Conservation (phyloP, 2,888 invertebrate species). For the Taenaris catops region DNA sequence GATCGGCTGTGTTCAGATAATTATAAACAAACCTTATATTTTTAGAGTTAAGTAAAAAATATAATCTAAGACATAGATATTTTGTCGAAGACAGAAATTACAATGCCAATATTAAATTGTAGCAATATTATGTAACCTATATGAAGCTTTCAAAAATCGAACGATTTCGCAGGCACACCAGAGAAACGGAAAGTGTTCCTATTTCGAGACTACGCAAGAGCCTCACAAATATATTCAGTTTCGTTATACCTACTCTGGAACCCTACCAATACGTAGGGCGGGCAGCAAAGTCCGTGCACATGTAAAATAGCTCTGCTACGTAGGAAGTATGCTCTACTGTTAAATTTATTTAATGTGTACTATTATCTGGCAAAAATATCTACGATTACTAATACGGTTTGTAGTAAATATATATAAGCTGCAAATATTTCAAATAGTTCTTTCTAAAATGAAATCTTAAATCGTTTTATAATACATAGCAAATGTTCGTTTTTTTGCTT, state of each 20-base stretch:
- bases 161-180: conserved; percentile 35
- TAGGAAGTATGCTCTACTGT: conserved; percentile 52
- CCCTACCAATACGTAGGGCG: conserved; percentile 65
- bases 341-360: neutral
- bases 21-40: too few relatives aligned
- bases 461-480: too few relatives aligned
- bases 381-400: too few relatives aligned
- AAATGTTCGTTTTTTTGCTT: too few relatives aligned
- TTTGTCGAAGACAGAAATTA: too few relatives aligned
- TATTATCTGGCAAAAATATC: too few relatives aligned
- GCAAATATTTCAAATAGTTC: too few relatives aligned
- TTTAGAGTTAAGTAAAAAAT: too few relatives aligned
- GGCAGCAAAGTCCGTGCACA: conserved; percentile 73
- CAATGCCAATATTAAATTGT: neutral
- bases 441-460: too few relatives aligned
- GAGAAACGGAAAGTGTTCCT: conserved; percentile 49
- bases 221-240: conserved; percentile 66
- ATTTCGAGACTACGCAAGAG: conserved; percentile 55
- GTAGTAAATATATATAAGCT: too few relatives aligned
- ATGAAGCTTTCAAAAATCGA: conserved; percentile 25
- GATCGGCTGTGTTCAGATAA: too few relatives aligned
- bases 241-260: conserved; percentile 67
- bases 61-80: too few relatives aligned
- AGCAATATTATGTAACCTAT: conserved; percentile 1
- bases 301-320: conserved; percentile 67